Evolutionary conservation across 2,888 invertebrate species (phyloP).

Genomic region (Cybosia mesomella): DNA sequence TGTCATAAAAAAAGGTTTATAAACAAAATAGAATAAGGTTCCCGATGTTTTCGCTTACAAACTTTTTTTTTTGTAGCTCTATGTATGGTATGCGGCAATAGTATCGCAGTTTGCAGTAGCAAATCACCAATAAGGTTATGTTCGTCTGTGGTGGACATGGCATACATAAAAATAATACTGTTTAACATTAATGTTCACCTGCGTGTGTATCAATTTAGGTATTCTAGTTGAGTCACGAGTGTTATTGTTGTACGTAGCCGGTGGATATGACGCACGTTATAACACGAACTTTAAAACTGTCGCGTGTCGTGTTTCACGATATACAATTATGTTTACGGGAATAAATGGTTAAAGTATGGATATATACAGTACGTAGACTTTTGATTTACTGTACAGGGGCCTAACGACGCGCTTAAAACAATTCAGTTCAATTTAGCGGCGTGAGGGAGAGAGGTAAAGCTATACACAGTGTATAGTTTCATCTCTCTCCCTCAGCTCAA

Average conservation of each 20-base stretch:
- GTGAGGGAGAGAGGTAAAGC: no score
- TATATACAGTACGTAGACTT: no score
- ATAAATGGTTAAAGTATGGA: no score
- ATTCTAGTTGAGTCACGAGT: slow-evolving; percentile 7
- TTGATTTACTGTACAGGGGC: no score
- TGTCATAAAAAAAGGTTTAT: no score
- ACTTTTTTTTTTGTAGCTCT: neutral
- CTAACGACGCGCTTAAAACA: no score
- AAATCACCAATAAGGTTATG: slow-evolving; percentile 2
- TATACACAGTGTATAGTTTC: no score
- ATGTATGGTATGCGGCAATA: neutral
- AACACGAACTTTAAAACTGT: neutral
- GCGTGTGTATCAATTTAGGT: neutral
- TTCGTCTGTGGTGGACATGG: neutral
- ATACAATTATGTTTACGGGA: neutral
- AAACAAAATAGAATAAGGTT: neutral
- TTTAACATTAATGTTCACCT: neutral
- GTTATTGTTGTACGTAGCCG: neutral
- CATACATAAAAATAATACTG: slow-evolving; percentile 1
- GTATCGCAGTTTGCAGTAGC: neutral
- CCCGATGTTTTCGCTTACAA: neutral
- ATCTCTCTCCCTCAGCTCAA: neutral
- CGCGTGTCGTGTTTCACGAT: neutral
- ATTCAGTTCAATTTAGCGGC: no score
- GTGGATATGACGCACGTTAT: neutral